Base-by-base conservation (phyloP, 2,797 vertebrate genomes). In the Crenichthys baileyi region DNA sequence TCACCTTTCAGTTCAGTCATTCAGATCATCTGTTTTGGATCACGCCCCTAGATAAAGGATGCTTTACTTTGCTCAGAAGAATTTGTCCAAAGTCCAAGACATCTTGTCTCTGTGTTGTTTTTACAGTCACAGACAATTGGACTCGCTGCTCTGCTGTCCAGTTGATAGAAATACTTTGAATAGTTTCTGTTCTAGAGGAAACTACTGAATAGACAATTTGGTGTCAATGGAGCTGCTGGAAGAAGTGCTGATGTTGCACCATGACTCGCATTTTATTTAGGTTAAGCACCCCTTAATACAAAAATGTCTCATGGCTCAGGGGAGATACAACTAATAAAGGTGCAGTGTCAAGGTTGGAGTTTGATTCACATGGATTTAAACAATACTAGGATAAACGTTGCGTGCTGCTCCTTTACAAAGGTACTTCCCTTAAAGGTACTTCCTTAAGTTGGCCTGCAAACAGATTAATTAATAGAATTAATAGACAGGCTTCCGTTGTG, bases 261-360 rank as follows among this genome's bases (percentile, higher is more conserved):
- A 72, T 88, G 85, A 89, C 85, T 90, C 91, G 94, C 88, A 91
- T 95, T 93, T 94, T 94, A 95, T 95, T 94, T 94, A 94, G 93
- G 94, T 95, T 87, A 95, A 95, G 92, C 90, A 91, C 76, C 85
- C 90, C 80, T 88, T 93, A 91, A 95, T 93, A 93, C 91, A 91
- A 92, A 91, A 85, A 82, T 88, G 85, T 80, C 87, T 91, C 87
- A 84, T 82, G 90, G 89, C 92, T 92, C 90, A 31, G 89, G 84
- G 87, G 89, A 93, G 79, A 90, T 89, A 88, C 89, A 93, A 88
- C 91, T 94, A 91, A 92, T 93, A 92, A 93, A 91, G 92, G 89
- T 91, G 90, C 89, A 78, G 86, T 77, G 83, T 90, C 88, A 84
- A 89, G 84, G 80, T 79, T 73, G 80, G 67, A 83, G 85, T 81